These are phyloP conservation scores for Scomber scombrus DNA, from an alignment of 2,113 vertebrate species.

Conservation along the genomic window DNA sequence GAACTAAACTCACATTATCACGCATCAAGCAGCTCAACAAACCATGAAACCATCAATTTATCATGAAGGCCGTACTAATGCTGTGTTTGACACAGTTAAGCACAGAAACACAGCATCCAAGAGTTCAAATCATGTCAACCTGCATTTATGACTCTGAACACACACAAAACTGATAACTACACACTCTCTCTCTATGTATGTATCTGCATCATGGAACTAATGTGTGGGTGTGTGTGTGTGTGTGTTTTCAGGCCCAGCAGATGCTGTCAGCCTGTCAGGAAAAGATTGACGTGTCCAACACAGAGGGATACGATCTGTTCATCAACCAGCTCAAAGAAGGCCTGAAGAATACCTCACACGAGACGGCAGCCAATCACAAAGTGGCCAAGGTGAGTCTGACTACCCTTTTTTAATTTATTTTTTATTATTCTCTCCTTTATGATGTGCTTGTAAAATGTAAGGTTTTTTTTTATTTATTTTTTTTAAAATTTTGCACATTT, in stretches of 20 bases:
- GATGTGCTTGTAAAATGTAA: background rate
- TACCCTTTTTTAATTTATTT: background rate
- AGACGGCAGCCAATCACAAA: constrained; percentile 99
- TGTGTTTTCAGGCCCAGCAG: constrained; percentile 92
- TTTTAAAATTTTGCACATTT: too few relatives aligned
- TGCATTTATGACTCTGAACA: too few relatives aligned
- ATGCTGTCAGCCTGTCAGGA: constrained; percentile 96
- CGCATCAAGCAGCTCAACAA: too few relatives aligned
- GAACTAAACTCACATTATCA: too few relatives aligned
- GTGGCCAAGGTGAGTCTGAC: constrained; percentile 94
- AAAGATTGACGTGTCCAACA: constrained; percentile 97
- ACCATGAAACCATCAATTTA: too few relatives aligned
- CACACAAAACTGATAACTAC: too few relatives aligned
- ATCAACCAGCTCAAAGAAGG: constrained; percentile 98
- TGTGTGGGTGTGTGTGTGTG: constrained; percentile 5
- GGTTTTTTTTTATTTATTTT: too few relatives aligned
- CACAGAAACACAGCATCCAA: too few relatives aligned
- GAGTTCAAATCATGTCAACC: too few relatives aligned
- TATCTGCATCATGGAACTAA: background rate
- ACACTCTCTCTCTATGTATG: background rate
- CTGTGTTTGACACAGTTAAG: too few relatives aligned
- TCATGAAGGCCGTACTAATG: too few relatives aligned
- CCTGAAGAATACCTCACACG: constrained; percentile 99
- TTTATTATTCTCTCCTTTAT: background rate
- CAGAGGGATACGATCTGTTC: constrained; percentile 97